phyloP scores from a whole-genome alignment of 2,113 vertebrate species.

The Microtus ochrogaster region DNA sequence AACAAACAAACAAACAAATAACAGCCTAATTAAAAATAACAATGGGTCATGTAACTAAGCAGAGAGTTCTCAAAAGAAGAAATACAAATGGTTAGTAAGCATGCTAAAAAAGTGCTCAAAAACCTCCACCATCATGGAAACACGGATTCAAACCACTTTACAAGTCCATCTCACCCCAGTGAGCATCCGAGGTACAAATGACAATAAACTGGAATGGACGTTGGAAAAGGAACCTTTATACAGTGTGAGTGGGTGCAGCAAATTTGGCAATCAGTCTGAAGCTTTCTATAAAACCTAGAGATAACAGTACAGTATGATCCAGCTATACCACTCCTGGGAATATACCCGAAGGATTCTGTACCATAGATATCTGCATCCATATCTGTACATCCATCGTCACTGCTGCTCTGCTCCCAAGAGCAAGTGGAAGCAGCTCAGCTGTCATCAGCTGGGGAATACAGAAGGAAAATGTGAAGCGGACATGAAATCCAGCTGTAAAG shows the following conservation, averaged over 20 bases:
- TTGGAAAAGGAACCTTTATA: not conserved
- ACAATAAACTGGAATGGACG: not conserved
- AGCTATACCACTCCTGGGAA: not conserved
- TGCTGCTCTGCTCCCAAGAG: not conserved
- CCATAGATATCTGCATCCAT: not conserved
- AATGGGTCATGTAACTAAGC: not conserved
- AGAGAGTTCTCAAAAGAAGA: not conserved
- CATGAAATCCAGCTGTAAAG: not conserved
- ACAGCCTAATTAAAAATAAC: not conserved
- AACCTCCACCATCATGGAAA: not conserved
- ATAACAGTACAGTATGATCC: not conserved
- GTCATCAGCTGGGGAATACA: not conserved
- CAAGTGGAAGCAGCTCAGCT: not conserved
- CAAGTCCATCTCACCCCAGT: not conserved
- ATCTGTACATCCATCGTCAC: not conserved
- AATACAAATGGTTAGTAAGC: not conserved
- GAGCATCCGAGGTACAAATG: not conserved
- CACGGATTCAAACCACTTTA: not conserved
- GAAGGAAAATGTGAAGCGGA: not conserved
- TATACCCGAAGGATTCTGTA: not conserved
- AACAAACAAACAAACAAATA: not conserved
- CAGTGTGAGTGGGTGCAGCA: not conserved
- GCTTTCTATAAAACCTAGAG: not conserved
- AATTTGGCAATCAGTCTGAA: not conserved
- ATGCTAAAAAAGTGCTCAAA: not conserved